These are phyloP conservation scores for Cantharis rufa DNA, from an alignment of 2,888 invertebrate species.

Conservation along the genomic window DNA sequence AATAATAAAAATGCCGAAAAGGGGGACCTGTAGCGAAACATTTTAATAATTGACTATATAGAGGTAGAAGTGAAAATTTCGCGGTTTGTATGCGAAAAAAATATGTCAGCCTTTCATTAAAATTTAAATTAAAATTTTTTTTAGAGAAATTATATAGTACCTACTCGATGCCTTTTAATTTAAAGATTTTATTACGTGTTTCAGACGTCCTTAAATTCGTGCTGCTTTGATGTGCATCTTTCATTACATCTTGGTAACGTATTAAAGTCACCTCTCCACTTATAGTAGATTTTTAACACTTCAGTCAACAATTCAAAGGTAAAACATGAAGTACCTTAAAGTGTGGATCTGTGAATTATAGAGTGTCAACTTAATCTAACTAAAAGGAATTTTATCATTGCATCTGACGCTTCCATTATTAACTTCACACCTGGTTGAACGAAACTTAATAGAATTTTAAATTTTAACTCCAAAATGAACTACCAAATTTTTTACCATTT, in stretches of 20 bases:
- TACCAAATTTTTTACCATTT: neutral
- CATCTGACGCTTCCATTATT: neutral
- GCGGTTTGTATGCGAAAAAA: neutral
- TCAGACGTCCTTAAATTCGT: neutral
- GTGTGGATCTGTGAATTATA: neutral
- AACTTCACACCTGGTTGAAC: neutral
- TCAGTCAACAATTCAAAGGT: neutral
- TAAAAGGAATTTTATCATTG: neutral
- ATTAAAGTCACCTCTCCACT: neutral
- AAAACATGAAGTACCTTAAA: neutral
- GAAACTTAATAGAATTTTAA: neutral
- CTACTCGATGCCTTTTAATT: neutral
- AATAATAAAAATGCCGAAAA: neutral
- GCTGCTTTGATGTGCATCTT: neutral
- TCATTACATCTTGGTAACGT: neutral
- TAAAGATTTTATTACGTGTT: neutral
- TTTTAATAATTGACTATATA: neutral
- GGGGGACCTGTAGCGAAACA: neutral
- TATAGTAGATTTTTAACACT: neutral
- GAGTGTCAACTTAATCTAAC: neutral
- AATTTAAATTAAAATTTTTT: neutral
- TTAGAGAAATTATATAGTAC: neutral
- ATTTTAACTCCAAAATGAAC: neutral
- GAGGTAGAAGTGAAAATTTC: neutral
- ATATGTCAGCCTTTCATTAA: neutral